Percentiles rank a stretch among this genome's conserved stretches.
Evolutionary conservation across 35 echinoderm and acorn worm genomes (phyloP).

Genomic region (Lytechinus pictus): DNA sequence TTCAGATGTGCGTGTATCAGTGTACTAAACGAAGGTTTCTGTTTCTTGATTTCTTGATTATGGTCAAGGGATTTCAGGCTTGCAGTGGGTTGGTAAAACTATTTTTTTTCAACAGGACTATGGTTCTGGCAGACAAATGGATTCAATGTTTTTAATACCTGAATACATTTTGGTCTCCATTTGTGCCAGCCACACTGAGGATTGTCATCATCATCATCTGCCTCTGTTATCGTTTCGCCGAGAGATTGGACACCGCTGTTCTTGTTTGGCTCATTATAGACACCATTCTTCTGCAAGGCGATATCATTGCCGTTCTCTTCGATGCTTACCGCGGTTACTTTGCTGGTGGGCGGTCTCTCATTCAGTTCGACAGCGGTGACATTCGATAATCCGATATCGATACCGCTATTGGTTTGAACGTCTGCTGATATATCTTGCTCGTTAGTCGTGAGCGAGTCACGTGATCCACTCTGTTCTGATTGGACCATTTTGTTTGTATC

Average conservation of each 20-base stretch:
- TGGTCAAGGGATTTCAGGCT: too few species aligned
- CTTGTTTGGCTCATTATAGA: background rate
- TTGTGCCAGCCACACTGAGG: slow-evolving; percentile 15
- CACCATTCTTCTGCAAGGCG: background rate
- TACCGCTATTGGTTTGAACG: background rate
- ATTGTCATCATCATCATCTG: background rate
- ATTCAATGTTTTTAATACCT: background rate
- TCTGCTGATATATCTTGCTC: slow-evolving; percentile 1
- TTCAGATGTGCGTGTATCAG: too few species aligned
- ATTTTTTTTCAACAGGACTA: too few species aligned
- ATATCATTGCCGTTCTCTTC: background rate
- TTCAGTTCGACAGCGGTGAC: background rate
- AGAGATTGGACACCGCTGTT: background rate
- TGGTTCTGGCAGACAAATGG: too few species aligned
- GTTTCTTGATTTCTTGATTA: too few species aligned
- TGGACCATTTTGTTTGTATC: background rate
- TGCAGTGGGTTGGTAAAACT: too few species aligned
- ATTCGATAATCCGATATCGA: background rate
- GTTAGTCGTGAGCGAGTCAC: slow-evolving; percentile 6
- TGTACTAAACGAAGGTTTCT: too few species aligned
- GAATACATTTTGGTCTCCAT: slow-evolving; percentile 43
- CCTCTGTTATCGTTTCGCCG: background rate
- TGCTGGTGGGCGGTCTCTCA: background rate
- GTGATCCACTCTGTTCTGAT: background rate
- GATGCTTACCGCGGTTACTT: background rate